Evolutionary conservation across 1,140 invertebrate species (phyloP), one percentile per base, ranked within the genome.

Genomic region (Drosophila obscura): DNA sequence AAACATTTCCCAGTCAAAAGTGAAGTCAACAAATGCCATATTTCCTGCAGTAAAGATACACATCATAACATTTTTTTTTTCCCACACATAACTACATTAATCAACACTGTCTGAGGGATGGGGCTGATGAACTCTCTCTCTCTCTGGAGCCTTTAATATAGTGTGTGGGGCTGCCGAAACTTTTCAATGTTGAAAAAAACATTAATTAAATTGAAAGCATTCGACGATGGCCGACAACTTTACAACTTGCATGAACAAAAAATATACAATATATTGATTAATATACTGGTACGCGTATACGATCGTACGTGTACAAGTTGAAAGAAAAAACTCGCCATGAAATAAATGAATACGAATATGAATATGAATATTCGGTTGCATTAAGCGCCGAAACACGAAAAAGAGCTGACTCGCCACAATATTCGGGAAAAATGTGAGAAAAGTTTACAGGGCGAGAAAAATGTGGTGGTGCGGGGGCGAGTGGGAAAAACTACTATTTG

Each of bases 121-220:
- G 11, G 35, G 35, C 35, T 39, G 35, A 39, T 39, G 35, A 39
- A 39, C 35, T 39, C 35, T 35, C 31, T 3, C 8, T 9, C 31
- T 9, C 31, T 11, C 31, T 35, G 35, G 16, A 11, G 13, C 15
- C 6, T 24, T 43, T 43, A 22, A 13, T 39, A 39, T 39, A 13
- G 11, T 39, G 11, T 39, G 11, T 39, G 35, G 31, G 2, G 35
- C 11, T 4, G 0, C 6, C 22, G 15, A 43, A 62, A 63, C 56
- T 53, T 52, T 58, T 13, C 35, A 6, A 28, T 28, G 35, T 11
- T 57, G 59, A 63, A 82, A 87, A 82, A 87, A 78, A 50, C 51
- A 45, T 78, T 87, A 85, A 85, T 85, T 87, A 88, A 85, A 88
- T 88, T 87, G 74, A 85, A 85, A 81, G 78, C 78, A 68, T 78